Conservation (phyloP, 2,113 vertebrate genomes). For the Eleginops maclovinus region DNA sequence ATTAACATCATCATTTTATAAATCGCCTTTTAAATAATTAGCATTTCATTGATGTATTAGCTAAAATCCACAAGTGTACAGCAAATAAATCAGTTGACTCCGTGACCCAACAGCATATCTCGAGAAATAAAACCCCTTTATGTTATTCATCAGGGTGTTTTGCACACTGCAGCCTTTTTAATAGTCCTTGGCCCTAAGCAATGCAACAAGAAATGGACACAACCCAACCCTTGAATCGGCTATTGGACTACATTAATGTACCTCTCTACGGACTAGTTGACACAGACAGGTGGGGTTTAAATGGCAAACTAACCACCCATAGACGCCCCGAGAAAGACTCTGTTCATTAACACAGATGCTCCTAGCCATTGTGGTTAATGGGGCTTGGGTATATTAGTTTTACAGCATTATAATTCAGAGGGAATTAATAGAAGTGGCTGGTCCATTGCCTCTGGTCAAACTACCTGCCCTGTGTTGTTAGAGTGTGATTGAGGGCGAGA, state of each 20-base stretch:
- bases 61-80: not conserved
- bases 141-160: conserved; percentile 36
- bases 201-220: conserved; percentile 48
- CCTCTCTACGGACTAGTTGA: conserved; percentile 66
- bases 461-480: conserved; percentile 69
- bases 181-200: conserved; percentile 21
- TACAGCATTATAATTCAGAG: conserved; percentile 61
- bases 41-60: not conserved
- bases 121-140: conserved; percentile 27
- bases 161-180: conserved; percentile 47
- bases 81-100: not conserved
- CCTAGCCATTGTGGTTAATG: conserved; percentile 70
- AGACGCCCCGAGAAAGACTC: conserved; percentile 58
- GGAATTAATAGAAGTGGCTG: conserved; percentile 54
- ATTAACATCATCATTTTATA: not conserved
- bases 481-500: conserved; percentile 55
- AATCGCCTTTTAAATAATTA: not conserved
- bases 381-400: conserved; percentile 70
- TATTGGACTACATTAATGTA: conserved; percentile 37
- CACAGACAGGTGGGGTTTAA: conserved; percentile 69
- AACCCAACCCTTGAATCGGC: conserved; percentile 51
- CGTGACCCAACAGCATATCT: conserved; percentile 39
- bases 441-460: conserved; percentile 56
- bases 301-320: conserved; percentile 48
- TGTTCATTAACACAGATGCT: conserved; percentile 47